These are phyloP conservation scores for Romanogobio albipinnatus DNA, from an alignment of 2,113 vertebrate genomes.

Conservation along the genomic window DNA sequence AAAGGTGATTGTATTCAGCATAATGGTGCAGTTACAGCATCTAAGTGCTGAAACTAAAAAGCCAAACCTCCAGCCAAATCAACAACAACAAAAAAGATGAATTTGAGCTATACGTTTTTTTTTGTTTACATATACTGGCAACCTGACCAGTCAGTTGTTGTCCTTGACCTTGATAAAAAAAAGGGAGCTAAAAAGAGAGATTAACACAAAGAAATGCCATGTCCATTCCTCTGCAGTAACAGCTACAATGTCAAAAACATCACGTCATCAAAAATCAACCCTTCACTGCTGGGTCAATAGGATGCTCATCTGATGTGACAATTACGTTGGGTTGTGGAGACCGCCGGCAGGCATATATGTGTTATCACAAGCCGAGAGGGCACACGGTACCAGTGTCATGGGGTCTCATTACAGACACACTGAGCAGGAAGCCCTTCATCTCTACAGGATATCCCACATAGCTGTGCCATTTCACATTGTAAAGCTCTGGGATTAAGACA, in stretches of 20 bases:
- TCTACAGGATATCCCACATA: neutral
- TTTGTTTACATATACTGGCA: neutral
- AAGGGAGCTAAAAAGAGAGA: neutral
- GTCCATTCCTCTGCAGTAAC: neutral
- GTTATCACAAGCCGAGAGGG: neutral
- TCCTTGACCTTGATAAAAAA: neutral
- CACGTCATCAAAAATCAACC: neutral
- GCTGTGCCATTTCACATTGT: neutral
- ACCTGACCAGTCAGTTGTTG: neutral
- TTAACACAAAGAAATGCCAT: neutral
- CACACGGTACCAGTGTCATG: neutral
- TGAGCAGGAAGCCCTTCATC: neutral
- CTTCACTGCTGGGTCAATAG: neutral
- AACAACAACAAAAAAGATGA: neutral
- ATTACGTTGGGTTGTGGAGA: neutral
- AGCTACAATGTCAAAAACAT: neutral
- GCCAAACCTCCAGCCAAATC: neutral
- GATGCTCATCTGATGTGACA: slow-evolving; percentile 19
- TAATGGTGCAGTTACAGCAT: neutral
- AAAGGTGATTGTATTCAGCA: neutral
- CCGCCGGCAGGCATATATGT: slow-evolving; percentile 1
- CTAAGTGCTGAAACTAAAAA: neutral
- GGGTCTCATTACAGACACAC: slow-evolving; percentile 24
- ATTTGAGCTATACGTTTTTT: neutral
- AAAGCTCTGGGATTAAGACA: slow-evolving; percentile 2